Base-by-base conservation (phyloP, 23 tunicate genomes). In the Ascidia mentula region DNA sequence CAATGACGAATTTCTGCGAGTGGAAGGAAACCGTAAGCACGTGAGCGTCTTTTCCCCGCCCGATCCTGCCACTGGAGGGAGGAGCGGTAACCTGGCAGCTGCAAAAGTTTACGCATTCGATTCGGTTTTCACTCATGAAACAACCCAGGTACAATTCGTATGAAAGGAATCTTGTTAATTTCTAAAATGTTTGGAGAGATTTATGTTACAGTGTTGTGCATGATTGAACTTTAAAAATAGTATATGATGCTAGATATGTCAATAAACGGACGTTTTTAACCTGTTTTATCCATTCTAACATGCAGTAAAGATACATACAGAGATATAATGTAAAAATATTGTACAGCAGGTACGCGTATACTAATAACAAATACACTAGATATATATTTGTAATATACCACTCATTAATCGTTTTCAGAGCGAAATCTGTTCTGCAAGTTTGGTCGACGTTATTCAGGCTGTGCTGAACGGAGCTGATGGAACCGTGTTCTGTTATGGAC, bases 381-480 rank as follows among this genome's bases (percentile, higher is more conserved):
- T n/a, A n/a, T n/a, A n/a, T n/a, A n/a, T n/a, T n/a, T n/a, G n/a
- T n/a, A n/a, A n/a, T n/a, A n/a, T n/a, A n/a, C n/a, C n/a, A n/a
- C n/a, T n/a, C n/a, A n/a, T n/a, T n/a, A n/a, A n/a, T 78, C 20
- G 1, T 18, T 45, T 88, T 81, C 34, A 93, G 98, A 59, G 38
- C 18, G 98, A 93, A 76, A 77, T 93, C 12, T 72, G 89, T 72
- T 32, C 82, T 28, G 45, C 89, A 31, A 84, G 93, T 38, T 61
- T 93, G 31, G 60, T 40, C 36, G 90, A 93, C 72, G 98, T 93
- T 60, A 88, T 93, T 26, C 92, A 84, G 40, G 86, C 93, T 17
- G 92, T 93, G 26, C 32, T 93, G 40, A 89, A 88, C 71, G 98
- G 98, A 4, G 92, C 98, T 0, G 98, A 93, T 39, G 98, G 98